A percentile compares a stretch with the other conserved stretches of the same genome.
Conservation (phyloP, 1,140 invertebrate genomes). For the Lepidurus arcticus region DNA sequence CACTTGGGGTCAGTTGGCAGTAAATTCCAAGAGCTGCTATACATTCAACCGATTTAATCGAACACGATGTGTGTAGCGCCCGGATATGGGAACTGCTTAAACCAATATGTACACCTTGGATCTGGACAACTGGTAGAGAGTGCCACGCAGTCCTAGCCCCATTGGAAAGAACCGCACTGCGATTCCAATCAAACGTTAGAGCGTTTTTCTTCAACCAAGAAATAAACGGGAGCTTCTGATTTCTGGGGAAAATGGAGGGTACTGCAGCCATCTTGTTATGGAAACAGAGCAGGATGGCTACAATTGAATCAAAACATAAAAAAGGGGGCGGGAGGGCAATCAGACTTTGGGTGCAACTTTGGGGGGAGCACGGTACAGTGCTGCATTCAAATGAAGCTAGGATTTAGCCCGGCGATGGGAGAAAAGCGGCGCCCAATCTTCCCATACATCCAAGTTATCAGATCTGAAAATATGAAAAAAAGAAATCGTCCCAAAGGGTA, state of each 20-base stretch:
- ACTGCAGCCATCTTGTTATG: not conserved
- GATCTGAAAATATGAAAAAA: not conserved
- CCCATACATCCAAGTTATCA: not conserved
- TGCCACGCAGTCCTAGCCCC: too few species aligned
- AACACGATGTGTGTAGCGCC: not conserved
- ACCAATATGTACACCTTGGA: not conserved
- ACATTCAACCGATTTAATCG: conserved; percentile 1
- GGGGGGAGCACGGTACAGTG: not conserved
- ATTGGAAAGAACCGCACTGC: not conserved
- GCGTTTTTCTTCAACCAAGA: not conserved
- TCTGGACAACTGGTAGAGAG: too few species aligned
- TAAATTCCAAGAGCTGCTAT: not conserved
- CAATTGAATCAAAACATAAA: conserved; percentile 19
- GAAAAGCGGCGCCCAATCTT: not conserved
- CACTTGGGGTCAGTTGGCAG: not conserved
- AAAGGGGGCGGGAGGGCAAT: not conserved
- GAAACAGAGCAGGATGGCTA: not conserved
- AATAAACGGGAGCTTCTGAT: not conserved
- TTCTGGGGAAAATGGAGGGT: not conserved
- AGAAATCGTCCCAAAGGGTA: not conserved
- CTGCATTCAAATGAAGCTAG: conserved; percentile 4
- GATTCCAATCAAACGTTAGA: not conserved
- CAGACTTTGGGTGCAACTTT: conserved; percentile 4
- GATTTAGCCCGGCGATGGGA: not conserved
- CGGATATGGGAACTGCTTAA: not conserved